Percentiles rank a stretch among this genome's conserved stretches.
phyloP scores from a whole-genome alignment of 2,888 invertebrate species.

The Drosophila pseudotakahashii region DNA sequence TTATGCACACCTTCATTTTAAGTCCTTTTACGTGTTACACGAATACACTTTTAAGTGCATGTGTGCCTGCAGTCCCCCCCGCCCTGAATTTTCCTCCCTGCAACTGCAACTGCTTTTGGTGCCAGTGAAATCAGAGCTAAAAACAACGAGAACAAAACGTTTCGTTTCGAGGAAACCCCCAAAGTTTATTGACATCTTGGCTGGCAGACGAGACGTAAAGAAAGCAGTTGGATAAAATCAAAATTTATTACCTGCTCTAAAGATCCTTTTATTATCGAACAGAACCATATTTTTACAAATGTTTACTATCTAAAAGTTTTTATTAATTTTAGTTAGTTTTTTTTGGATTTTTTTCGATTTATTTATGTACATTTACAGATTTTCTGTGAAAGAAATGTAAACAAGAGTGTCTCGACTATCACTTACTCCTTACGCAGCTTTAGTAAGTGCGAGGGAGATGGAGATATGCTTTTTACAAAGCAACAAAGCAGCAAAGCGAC shows the following conservation, averaged over 20 bases:
- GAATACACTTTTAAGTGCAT: slow-evolving; percentile 59
- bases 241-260: neutral
- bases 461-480: too few species aligned
- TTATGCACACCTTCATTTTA: slow-evolving; percentile 78
- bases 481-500: too few species aligned
- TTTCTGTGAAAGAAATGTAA: too few species aligned
- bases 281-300: too few species aligned
- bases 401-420: too few species aligned
- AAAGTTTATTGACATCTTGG: slow-evolving; percentile 27
- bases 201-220: slow-evolving; percentile 2
- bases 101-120: slow-evolving; percentile 9
- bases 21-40: slow-evolving; percentile 74
- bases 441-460: too few species aligned
- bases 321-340: too few species aligned
- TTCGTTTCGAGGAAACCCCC: slow-evolving; percentile 1
- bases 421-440: too few species aligned
- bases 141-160: slow-evolving; percentile 1
- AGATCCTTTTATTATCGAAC: too few species aligned
- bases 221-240: neutral
- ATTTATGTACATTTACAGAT: too few species aligned
- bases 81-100: slow-evolving; percentile 1
- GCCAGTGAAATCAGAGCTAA: slow-evolving; percentile 20
- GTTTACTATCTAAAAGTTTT: too few species aligned
- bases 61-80: slow-evolving; percentile 16
- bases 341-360: too few species aligned